These are phyloP conservation scores for Drosophila miranda DNA, from an alignment of 1,140 invertebrate species.

Conservation along the genomic window DNA sequence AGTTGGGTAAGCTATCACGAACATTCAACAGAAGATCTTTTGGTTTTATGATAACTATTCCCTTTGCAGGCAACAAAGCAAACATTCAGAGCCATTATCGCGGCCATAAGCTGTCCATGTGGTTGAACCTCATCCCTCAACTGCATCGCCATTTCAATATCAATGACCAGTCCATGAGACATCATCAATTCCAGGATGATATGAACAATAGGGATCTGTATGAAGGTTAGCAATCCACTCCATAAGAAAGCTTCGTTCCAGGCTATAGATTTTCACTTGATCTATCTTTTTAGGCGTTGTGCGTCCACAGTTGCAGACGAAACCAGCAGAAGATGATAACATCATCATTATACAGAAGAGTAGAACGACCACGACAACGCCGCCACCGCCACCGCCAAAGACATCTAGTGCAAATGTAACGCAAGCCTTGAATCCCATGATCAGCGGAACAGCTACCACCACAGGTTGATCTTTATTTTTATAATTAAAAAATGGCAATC, in stretches of 20 bases:
- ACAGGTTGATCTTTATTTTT: conserved; percentile 5
- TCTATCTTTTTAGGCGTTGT: conserved; percentile 83
- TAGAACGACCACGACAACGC: conserved; percentile 77
- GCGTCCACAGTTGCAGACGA: conserved; percentile 73
- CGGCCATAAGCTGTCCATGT: conserved; percentile 95
- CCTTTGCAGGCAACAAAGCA: conserved; percentile 85
- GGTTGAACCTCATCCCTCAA: conserved; percentile 95
- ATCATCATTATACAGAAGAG: conserved; percentile 60
- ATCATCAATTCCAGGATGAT: conserved; percentile 89
- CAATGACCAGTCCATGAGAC: conserved; percentile 89
- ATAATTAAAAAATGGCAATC: no score
- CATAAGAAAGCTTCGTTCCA: background rate
- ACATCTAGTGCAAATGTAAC: conserved; percentile 42
- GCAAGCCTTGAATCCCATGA: conserved; percentile 26
- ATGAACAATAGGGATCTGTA: conserved; percentile 80
- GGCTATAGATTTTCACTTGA: background rate
- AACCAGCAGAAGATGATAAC: conserved; percentile 73
- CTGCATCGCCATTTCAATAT: conserved; percentile 88
- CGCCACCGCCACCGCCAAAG: conserved; percentile 74
- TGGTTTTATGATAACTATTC: background rate
- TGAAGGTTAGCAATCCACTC: conserved; percentile 45
- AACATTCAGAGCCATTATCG: conserved; percentile 92
- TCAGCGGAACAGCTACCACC: conserved; percentile 50
- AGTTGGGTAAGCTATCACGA: conserved; percentile 85
- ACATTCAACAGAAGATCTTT: background rate